A percentile compares a stretch with the other conserved stretches of the same genome.
These are phyloP conservation scores for Ictidomys tridecemlineatus DNA, from an alignment of 2,113 vertebrate genomes.

Conservation along the genomic window DNA sequence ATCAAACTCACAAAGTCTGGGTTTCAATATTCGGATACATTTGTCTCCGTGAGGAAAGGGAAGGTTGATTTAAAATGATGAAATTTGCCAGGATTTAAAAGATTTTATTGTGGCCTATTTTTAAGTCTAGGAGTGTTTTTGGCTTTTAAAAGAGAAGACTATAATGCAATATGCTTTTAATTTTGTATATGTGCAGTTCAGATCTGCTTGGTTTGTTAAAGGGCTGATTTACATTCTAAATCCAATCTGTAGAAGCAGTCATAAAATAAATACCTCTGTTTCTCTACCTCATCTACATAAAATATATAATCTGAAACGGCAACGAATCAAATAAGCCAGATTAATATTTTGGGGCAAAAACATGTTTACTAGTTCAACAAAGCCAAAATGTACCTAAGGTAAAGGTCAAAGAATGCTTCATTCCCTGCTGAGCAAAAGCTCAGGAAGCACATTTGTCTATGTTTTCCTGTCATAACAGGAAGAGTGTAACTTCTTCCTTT, in stretches of 20 bases:
- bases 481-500: constrained; percentile 99
- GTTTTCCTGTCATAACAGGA: constrained; percentile 99
- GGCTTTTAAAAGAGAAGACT: constrained; percentile 1
- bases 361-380: constrained; percentile 89
- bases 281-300: background rate
- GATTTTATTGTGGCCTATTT: constrained; percentile 35
- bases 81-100: constrained; percentile 61
- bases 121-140: constrained; percentile 19
- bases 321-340: constrained; percentile 50
- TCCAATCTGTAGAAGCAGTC: background rate
- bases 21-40: background rate
- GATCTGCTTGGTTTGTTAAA: background rate
- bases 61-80: constrained; percentile 51
- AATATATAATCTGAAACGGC: background rate
- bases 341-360: constrained; percentile 84
- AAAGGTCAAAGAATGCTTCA: constrained; percentile 93
- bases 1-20: background rate
- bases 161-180: background rate
- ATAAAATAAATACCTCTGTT: constrained; percentile 34
- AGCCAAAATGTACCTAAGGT: constrained; percentile 88
- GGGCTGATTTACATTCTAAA: constrained; percentile 2
- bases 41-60: constrained; percentile 1
- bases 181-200: background rate
- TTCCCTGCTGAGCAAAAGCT: constrained; percentile 92
- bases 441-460: constrained; percentile 99